Base-by-base conservation (phyloP, 2,113 vertebrate species). In the Microcebus tavaratra region DNA sequence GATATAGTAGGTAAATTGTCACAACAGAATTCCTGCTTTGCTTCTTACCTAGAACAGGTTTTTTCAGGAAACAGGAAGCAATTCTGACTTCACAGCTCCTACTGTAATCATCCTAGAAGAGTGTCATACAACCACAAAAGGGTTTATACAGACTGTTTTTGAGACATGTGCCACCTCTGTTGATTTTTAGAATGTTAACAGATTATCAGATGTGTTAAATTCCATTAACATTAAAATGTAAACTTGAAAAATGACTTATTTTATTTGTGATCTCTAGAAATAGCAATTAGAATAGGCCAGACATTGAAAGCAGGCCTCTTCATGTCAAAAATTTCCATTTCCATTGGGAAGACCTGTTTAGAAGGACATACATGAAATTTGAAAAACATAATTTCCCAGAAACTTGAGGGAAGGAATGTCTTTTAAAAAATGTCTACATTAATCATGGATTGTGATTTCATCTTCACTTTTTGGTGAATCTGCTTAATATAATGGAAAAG, bases 121-220 rank as follows among this genome's bases (percentile, higher is more conserved):
- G 31, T 34, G 17, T 63, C 31, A 27, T 15, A 20, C 45, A 85
- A 70, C 25, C 39, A 68, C 2, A 2, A 68, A 72, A 81, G 29
- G 5, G 25, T 94, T 85, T 84, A 13, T 36, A 18, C 2, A 55
- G 53, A 11, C 45, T 82, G 12, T 36, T 83, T 92, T 53, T 59
- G 21, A 80, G 7, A 18, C 8, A 68, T 27, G 3, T 70, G 48
- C 39, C 4, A 65, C 13, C 12, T 61, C 20, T 42, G 20, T 89
- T 96, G 53, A 89, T 39, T 94, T 83, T 84, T 82, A 76, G 20
- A 59, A 78, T 91, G 50, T 57, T 92, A 90, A 85, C 53, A 86
- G 11, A 88, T 88, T n/a, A 73, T 36, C 72, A 84, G 9, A 39
- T 55, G 17, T 31, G 53, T 81, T 39, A 8, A 13, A 84, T 85